Evolutionary conservation across 23 tunicate species (phyloP).

Genomic region (Ciona savignyi): DNA sequence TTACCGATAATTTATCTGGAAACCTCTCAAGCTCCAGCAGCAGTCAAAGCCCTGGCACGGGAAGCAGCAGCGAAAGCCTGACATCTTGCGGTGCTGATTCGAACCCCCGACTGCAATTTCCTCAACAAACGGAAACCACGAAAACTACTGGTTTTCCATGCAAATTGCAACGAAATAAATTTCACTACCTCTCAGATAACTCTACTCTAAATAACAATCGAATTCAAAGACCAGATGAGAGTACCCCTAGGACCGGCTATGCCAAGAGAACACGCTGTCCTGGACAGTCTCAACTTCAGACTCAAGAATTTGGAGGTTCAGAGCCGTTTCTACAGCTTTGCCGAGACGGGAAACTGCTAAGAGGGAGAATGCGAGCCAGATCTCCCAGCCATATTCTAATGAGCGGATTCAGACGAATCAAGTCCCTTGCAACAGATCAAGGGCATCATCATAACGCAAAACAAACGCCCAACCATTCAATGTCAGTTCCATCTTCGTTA

Average conservation of each 20-base stretch:
- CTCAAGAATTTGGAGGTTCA: constrained; percentile 41
- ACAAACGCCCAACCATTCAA: not conserved
- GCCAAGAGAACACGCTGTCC: not conserved
- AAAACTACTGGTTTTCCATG: not conserved
- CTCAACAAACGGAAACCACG: not conserved
- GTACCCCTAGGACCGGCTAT: not conserved
- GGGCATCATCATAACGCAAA: constrained; percentile 6
- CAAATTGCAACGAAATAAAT: not conserved
- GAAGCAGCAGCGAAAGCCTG: constrained; percentile 40
- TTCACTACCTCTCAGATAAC: not conserved
- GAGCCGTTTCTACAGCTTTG: constrained; percentile 77
- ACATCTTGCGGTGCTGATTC: constrained; percentile 4
- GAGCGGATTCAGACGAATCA: constrained; percentile 56
- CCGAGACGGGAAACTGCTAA: constrained; percentile 32
- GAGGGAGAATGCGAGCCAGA: constrained; percentile 20
- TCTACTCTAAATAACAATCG: not conserved
- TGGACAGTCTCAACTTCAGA: constrained; percentile 16
- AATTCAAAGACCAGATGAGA: not conserved
- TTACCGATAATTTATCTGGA: constrained; percentile 1
- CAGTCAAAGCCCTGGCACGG: constrained; percentile 15
- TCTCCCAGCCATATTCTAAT: constrained; percentile 46
- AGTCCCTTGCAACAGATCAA: constrained; percentile 30
- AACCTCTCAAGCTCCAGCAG: constrained; percentile 13
- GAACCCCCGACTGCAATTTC: constrained; percentile 4
- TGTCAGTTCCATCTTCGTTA: not conserved